These are phyloP conservation scores for Ylistrum balloti DNA, from an alignment of 1,140 invertebrate species.

Conservation along the genomic window DNA sequence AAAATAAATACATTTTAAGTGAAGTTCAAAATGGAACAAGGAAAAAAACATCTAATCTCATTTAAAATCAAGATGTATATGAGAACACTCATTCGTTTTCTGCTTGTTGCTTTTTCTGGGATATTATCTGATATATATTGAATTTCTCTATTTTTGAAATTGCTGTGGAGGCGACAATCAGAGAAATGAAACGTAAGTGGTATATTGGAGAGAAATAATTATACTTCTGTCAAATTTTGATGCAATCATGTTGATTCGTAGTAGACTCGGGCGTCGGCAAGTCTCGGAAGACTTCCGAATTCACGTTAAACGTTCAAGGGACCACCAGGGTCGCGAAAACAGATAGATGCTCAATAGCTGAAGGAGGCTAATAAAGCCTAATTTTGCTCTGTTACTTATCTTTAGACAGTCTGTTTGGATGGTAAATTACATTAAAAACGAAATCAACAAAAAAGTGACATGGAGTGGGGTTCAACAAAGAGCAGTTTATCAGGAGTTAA, in stretches of 20 bases:
- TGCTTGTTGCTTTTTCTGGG: not conserved
- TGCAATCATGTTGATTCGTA: not conserved
- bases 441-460: constrained; percentile 23
- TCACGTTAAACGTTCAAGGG: constrained; percentile 3
- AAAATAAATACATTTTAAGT: constrained; percentile 40
- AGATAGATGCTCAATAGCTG: constrained; percentile 34
- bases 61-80: not conserved
- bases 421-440: constrained; percentile 40
- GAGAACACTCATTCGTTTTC: not conserved
- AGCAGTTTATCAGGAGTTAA: not conserved
- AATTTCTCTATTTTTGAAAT: constrained; percentile 34
- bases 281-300: constrained; percentile 33
- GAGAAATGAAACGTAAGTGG: not conserved
- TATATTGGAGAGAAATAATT: constrained; percentile 29
- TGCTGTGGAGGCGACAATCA: not conserved
- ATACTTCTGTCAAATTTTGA: constrained; percentile 46
- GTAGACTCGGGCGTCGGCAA: not conserved
- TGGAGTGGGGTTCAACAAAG: not conserved
- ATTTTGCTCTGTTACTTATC: constrained; percentile 28
- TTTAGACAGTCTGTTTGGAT: constrained; percentile 9
- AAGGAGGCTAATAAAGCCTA: constrained; percentile 29
- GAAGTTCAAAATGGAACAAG: constrained; percentile 4
- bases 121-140: constrained; percentile 9
- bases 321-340: constrained; percentile 22
- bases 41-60: not conserved